A percentile compares a stretch with the other conserved stretches of the same genome.
These are phyloP conservation scores for Galaxias olidus DNA, from an alignment of 2,797 vertebrate genomes.

Conservation along the genomic window DNA sequence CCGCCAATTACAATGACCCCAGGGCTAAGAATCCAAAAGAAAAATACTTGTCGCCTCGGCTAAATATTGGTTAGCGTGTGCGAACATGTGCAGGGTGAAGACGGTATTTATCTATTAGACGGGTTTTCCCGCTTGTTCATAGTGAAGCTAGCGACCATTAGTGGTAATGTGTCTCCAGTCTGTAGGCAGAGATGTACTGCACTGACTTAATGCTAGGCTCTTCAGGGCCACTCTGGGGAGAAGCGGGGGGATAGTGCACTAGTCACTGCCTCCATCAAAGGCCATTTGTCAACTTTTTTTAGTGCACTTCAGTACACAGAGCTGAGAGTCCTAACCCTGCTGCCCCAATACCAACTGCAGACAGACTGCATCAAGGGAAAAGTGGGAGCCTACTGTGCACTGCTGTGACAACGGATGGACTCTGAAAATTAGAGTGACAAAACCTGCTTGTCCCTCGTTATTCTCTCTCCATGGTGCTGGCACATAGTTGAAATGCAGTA, in stretches of 20 bases:
- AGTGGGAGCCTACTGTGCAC: conserved; percentile 30
- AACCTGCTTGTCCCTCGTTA: not conserved
- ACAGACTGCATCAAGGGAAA: conserved; percentile 39
- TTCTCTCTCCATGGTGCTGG: not conserved
- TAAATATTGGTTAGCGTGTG: conserved; percentile 22
- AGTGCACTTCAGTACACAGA: conserved; percentile 54
- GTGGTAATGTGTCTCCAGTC: conserved; percentile 21
- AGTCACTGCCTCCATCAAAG: conserved; percentile 57
- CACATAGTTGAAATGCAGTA: too few relatives aligned
- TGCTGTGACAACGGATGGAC: conserved; percentile 21
- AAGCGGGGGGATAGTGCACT: conserved; percentile 25
- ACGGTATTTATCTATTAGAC: conserved; percentile 8
- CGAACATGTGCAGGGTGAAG: conserved; percentile 13
- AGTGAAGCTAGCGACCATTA: conserved; percentile 20
- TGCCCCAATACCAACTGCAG: conserved; percentile 39
- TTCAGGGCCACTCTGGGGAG: conserved; percentile 42
- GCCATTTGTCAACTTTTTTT: conserved; percentile 62
- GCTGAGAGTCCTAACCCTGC: conserved; percentile 44
- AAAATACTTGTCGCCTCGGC: conserved; percentile 12
- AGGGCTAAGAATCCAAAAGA: conserved; percentile 23
- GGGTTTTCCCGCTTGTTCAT: conserved; percentile 22
- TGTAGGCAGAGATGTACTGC: conserved; percentile 33
- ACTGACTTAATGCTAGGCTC: conserved; percentile 43
- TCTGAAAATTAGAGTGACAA: not conserved
- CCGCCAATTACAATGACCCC: conserved; percentile 44